These are phyloP conservation scores for Adoxophyes honmai DNA, from an alignment of 1,140 invertebrate genomes.

Conservation along the genomic window DNA sequence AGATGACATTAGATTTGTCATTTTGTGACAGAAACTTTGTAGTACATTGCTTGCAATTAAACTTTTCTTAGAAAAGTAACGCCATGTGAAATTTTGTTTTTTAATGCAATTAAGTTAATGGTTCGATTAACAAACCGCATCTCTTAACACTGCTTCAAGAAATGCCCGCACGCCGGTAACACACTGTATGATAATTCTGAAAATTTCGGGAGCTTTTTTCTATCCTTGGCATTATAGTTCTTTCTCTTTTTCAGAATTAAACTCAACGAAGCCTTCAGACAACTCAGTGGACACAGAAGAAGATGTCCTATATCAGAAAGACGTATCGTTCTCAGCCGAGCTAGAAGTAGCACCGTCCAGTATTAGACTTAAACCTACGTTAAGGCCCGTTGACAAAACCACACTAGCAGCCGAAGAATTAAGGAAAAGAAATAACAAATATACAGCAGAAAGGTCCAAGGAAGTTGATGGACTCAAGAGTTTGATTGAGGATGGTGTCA, in stretches of 20 bases:
- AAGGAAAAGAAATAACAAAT: constrained; percentile 47
- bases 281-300: constrained; percentile 79
- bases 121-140: too few relatives aligned
- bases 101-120: too few relatives aligned
- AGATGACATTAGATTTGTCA: too few relatives aligned
- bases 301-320: constrained; percentile 90
- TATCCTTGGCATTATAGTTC: too few relatives aligned
- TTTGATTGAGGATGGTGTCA: constrained; percentile 68
- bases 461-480: constrained; percentile 62
- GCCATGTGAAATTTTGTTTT: too few relatives aligned
- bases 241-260: constrained; percentile 81
- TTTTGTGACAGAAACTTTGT: too few relatives aligned
- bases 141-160: too few relatives aligned
- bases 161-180: too few relatives aligned
- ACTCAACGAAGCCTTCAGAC: constrained; percentile 81
- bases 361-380: constrained; percentile 55
- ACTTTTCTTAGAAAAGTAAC: too few relatives aligned
- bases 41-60: too few relatives aligned
- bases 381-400: constrained; percentile 56
- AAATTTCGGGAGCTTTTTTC: too few relatives aligned
- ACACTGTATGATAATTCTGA: too few relatives aligned
- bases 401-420: constrained; percentile 30
- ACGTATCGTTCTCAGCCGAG: constrained; percentile 88
- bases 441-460: constrained; percentile 58
- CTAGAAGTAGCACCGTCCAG: constrained; percentile 77